Base-by-base conservation (phyloP, 2,888 invertebrate species). In the Drosophila prolongata region DNA sequence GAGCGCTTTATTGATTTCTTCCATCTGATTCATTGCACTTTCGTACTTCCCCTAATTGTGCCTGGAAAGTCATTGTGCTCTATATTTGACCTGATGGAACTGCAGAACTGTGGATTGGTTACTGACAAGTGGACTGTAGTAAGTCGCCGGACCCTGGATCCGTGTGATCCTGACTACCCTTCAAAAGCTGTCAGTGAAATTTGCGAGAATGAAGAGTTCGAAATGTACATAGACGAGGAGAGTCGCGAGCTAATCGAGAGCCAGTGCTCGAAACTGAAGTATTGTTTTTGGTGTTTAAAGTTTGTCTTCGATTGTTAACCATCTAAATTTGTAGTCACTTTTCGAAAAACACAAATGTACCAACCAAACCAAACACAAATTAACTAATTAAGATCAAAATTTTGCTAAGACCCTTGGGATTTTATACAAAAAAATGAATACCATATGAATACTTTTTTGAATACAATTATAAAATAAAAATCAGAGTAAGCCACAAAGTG, bases 271-370 rank as follows among this genome's bases (percentile, higher is more conserved):
- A 79, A 66, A 13, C 24, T 82, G 0, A 75, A 73, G 10, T 82
- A 79, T 47, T 79, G 70, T 9, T 77, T 79, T 47, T 80, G 79
- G 82, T 68, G 54, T 1, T 19, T 79, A 0, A 10, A 27, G 1
- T 75, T 76, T 13, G 42, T 37, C 11, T 62, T 78, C 35, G 52
- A 64, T 2, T 16, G 16, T 4, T 43, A 43, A 6, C 30, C 30
- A 8, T 6, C 30, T 30, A 30, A 30, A 30, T 30, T 30, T 30
- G 8, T 30, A 30, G 24, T 24, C 24, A 24, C 24, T 24, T 24
- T 24, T 24, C 24, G 24, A 24, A 4, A 24, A 24, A 24, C 24
- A 24, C 24, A 24, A 19, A 19, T 19, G 19, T 19, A 24, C 24
- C 24, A 24, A 24, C 24, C 24, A 19, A 19, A 19, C 19, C 19